phyloP scores from a whole-genome alignment of 2,888 invertebrate species.

The Baronia brevicornis region DNA sequence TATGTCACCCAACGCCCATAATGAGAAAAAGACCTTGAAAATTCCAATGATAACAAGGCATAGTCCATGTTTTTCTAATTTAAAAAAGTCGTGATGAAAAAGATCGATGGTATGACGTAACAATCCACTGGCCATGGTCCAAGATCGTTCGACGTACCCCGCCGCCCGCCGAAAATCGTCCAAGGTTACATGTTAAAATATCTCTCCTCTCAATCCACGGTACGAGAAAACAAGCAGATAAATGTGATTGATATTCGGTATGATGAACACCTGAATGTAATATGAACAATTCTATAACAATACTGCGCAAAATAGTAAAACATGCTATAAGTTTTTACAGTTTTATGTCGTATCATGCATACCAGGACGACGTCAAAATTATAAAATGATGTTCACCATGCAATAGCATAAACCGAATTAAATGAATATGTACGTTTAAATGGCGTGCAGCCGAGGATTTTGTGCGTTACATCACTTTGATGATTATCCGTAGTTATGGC shows the following conservation, averaged over 20 bases:
- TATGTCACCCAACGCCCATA: conserved; percentile 7
- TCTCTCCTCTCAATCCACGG: not conserved
- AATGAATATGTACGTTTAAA: conserved; percentile 17
- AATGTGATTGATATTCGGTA: conserved; percentile 9
- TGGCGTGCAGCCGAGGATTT: conserved; percentile 33
- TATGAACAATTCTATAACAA: conserved; percentile 5
- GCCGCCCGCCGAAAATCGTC: conserved; percentile 6
- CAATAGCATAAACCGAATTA: conserved; percentile 18
- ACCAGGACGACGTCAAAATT: conserved; percentile 4
- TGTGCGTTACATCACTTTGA: conserved; percentile 27
- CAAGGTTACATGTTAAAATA: not conserved
- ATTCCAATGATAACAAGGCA: conserved; percentile 7
- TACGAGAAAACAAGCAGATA: not conserved
- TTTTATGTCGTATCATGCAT: conserved; percentile 9
- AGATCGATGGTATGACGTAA: conserved; percentile 28
- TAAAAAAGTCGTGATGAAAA: conserved; percentile 16
- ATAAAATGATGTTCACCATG: conserved; percentile 8
- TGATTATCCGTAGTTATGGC: conserved; percentile 31
- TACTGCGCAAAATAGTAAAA: conserved; percentile 6
- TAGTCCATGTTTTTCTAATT: conserved; percentile 14
- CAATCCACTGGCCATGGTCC: conserved; percentile 40
- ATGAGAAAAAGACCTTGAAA: conserved; percentile 1
- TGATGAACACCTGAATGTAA: too few relatives aligned
- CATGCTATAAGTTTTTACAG: conserved; percentile 14
- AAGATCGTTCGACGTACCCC: conserved; percentile 19